Base-by-base conservation (phyloP, 92 coral and sea anemone genomes). In the Paramuricea clavata region DNA sequence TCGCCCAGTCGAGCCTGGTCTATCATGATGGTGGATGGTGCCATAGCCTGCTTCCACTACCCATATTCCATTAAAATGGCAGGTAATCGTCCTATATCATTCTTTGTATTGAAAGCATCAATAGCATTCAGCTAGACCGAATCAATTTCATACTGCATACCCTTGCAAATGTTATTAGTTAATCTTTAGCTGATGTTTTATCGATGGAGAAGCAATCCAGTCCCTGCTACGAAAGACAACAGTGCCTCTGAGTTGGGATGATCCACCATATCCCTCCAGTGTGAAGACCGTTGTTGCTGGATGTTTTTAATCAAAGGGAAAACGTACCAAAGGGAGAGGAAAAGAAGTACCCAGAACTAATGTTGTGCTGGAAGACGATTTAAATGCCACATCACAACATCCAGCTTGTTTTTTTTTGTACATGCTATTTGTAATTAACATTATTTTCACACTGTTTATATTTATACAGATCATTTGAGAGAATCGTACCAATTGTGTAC, bases 1-100 rank as follows among this genome's bases (percentile, higher is more conserved):
- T 59, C 74, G 74, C 85, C 85, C 85, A 67, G 41, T 23, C 64
- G 42, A 81, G 64, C 64, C 83, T 78, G 83, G 83, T n/a, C n/a
- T n/a, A n/a, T n/a, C n/a, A n/a, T n/a, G n/a, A n/a, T n/a, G n/a
- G n/a, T n/a, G n/a, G n/a, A n/a, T n/a, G n/a, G n/a, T n/a, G n/a
- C n/a, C n/a, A n/a, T n/a, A n/a, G n/a, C n/a, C n/a, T n/a, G n/a
- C n/a, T n/a, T n/a, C n/a, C n/a, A n/a, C n/a, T n/a, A n/a, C n/a
- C n/a, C n/a, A n/a, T n/a, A n/a, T n/a, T n/a, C n/a, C n/a, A n/a
- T n/a, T 47, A 15, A 10, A 10, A 47, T 47, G 13, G 54, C 54
- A 6, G 54, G 54, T 47, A 47, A 47, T 12, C 13, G 13, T 3
- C 4, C 42, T 36, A 36, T 36, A 8, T 36, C 42, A 36, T 36